A percentile compares a stretch with the other conserved stretches of the same genome.
Conservation (phyloP, 1,140 invertebrate genomes). For the Camponotus vicinus region DNA sequence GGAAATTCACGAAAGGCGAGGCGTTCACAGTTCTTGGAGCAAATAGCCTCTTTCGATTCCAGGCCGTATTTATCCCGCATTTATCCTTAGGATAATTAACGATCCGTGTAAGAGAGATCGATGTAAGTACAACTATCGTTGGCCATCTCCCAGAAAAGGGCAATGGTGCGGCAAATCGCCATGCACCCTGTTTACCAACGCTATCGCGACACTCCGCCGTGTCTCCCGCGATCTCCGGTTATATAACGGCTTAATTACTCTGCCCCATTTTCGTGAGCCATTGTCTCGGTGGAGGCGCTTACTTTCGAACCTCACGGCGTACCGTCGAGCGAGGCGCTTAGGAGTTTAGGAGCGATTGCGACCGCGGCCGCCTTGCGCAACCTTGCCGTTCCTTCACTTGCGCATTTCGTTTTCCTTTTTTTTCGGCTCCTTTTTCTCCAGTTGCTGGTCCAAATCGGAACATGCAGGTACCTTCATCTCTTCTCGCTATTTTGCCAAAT, state of each 20-base stretch:
- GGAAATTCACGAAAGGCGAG: not conserved
- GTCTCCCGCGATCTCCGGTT: constrained; percentile 76
- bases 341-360: constrained; percentile 70
- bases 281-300: constrained; percentile 82
- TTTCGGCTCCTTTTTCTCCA: not conserved
- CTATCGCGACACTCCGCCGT: constrained; percentile 67
- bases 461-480: not conserved
- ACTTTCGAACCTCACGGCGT: constrained; percentile 74
- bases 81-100: not conserved
- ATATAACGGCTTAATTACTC: constrained; percentile 84
- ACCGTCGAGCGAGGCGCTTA: constrained; percentile 69
- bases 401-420: constrained; percentile 40
- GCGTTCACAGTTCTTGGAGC: not conserved
- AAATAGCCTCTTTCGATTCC: no score
- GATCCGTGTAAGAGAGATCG: not conserved
- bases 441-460: constrained; percentile 47
- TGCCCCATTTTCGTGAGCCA: constrained; percentile 82
- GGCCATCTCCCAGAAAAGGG: not conserved
- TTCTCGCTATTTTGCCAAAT: constrained; percentile 1
- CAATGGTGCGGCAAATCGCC: not conserved
- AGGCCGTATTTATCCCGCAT: not conserved
- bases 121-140: not conserved
- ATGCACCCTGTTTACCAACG: constrained; percentile 66
- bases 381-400: constrained; percentile 9
- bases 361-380: constrained; percentile 68